Evolutionary conservation across 35 echinoderm and acorn worm species (phyloP), one percentile per base, ranked within the genome.

Genomic region (Chiridota heheva): DNA sequence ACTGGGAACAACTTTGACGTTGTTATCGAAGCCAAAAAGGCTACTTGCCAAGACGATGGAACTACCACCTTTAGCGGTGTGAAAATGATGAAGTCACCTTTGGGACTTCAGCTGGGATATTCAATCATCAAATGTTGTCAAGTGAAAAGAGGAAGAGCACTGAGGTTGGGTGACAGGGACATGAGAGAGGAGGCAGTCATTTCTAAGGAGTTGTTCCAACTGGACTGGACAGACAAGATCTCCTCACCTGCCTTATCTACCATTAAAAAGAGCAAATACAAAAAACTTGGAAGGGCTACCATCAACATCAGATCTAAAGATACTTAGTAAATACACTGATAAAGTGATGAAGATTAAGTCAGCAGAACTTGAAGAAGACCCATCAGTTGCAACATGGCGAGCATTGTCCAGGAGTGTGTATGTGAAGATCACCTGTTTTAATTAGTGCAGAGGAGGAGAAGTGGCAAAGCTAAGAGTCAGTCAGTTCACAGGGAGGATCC

Each of bases 141-240:
- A 2, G 20, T 82, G 36, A 82, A 82, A 64, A 17, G 26, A 43
- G 80, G 80, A 44, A 82, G 35, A 15, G 80, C 61, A 61, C 67
- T 82, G 5, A 65, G 80, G 41, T 24, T 44, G 18, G 60, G 24
- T 28, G 80, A 82, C 33, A n/a, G 48, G 10, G 3, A 39, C 42
- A 82, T 82, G 60, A 67, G 51, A 40, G 15, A 29, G 51, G 60
- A 82, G 37, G 79, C 61, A 36, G 28, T 68, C 25, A 44, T 29
- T 22, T 82, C 69, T 42, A 16, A 24, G 3, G 62, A 69, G 37
- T 43, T 82, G 63, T 69, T 57, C 59, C 7, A 56, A 42, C 15
- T 6, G 32, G 73, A 77, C 28, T 77, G 73, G 73, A 46, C 46
- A 8, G 73, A 77, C 33, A 44, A 44, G 31, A 42, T 77, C 2